Percentiles rank a stretch among this genome's conserved stretches.
Conservation (phyloP, 2,113 vertebrate species). For the Nothoprocta perdicaria region DNA sequence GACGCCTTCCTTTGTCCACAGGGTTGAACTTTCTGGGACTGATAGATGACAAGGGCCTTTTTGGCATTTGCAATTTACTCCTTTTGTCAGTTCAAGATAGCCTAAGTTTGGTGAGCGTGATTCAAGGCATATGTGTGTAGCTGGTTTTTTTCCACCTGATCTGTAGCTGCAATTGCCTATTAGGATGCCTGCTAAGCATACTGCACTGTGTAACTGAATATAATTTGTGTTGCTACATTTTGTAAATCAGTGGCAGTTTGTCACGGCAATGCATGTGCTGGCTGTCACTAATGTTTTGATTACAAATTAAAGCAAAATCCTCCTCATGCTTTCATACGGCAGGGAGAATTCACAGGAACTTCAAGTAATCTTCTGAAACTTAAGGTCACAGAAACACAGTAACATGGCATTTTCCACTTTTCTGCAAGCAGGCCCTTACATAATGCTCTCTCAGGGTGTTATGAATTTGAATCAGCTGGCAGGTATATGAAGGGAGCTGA, state of each 20-base stretch:
- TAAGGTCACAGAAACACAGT: background rate
- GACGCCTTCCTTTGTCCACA: background rate
- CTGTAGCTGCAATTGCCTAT: background rate
- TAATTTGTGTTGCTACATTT: background rate
- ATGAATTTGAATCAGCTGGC: background rate
- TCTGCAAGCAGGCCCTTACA: background rate
- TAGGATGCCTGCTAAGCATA: background rate
- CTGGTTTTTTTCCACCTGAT: background rate
- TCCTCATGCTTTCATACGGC: background rate
- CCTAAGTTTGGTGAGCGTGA: background rate
- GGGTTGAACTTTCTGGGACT: background rate
- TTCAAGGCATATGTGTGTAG: background rate
- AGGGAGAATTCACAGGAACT: background rate
- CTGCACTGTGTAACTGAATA: background rate
- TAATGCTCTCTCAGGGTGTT: background rate
- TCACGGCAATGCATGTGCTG: background rate
- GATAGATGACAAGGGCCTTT: background rate
- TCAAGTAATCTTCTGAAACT: background rate
- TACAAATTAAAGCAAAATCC: background rate
- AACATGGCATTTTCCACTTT: background rate
- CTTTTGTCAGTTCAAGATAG: background rate
- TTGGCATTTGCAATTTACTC: background rate
- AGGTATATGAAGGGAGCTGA: background rate
- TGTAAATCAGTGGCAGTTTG: background rate
- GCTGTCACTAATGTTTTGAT: background rate